Conservation (phyloP, 1,140 invertebrate genomes). For the Pinna nobilis region DNA sequence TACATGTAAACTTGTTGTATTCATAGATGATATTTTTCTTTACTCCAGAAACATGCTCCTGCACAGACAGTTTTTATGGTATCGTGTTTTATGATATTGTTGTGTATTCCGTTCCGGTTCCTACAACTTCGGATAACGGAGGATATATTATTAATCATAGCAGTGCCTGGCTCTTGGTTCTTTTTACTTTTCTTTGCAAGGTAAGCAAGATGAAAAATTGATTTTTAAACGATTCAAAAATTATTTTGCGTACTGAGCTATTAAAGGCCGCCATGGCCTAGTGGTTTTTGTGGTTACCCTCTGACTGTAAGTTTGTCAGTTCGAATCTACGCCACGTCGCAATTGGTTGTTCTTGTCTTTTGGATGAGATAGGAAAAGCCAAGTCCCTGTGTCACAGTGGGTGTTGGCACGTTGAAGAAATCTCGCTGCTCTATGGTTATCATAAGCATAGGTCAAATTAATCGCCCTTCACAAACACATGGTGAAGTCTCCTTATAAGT, state of each 20-base stretch:
- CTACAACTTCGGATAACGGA: constrained; percentile 80
- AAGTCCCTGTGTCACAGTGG: too few relatives aligned
- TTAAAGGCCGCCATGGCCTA: too few relatives aligned
- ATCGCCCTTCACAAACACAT: too few relatives aligned
- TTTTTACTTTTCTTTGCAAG: constrained; percentile 99
- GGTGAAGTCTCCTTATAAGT: too few relatives aligned
- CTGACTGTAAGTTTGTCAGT: too few relatives aligned
- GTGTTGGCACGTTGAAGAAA: too few relatives aligned
- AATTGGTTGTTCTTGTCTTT: too few relatives aligned
- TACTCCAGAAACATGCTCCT: constrained; percentile 89
- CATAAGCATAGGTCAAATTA: too few relatives aligned
- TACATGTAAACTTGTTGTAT: background rate
- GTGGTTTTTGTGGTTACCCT: too few relatives aligned
- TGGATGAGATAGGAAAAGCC: too few relatives aligned
- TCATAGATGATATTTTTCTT: background rate
- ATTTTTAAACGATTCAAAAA: background rate
- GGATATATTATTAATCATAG: constrained; percentile 93
- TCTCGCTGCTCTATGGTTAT: too few relatives aligned
- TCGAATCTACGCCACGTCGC: too few relatives aligned
- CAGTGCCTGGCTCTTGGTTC: constrained; percentile 97
- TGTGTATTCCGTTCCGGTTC: constrained; percentile 92
- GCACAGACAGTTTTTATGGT: constrained; percentile 95
- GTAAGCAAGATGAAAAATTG: constrained; percentile 76
- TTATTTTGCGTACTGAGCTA: background rate
- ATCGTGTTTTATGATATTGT: constrained; percentile 93